Evolutionary conservation across 2,797 vertebrate genomes (phyloP), one percentile per base, ranked within the genome.

Genomic region (Liasis olivaceus): DNA sequence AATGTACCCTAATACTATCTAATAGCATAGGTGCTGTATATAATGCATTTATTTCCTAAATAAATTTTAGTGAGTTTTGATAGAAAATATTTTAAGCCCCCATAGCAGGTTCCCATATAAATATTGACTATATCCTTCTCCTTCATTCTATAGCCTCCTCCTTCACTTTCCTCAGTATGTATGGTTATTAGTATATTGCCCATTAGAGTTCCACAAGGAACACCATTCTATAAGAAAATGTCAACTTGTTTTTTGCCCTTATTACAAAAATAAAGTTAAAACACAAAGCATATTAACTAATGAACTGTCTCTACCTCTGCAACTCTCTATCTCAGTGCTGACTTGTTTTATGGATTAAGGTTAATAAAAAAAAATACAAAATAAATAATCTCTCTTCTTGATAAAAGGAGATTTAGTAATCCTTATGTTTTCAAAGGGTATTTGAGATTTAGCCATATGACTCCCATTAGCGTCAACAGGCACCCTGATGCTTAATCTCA

Each of bases 301-400:
- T 0, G 14, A 56, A 15, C 20, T 69, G 31, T 4, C 26, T 24
- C 20, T 14, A 42, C 9, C 58, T 5, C 59, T 64, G 26, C 36
- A 4, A 54, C 64, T 60, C 17, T 85, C n/a, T 42, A 24, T 66
- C 22, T 31, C 87, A 42, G 5, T 89, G 42, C 15, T 92, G 31
- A 1, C 0, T 58, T 69, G 2, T 81, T 54, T 0, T 47, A 47
- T 9, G 28, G 6, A 28, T 9, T 85, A 54, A 26, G 0, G 0
- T 22, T 12, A 56, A 77, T 85, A 6, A 81, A 0, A 42, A 26
- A 6, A 42, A 3, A 88, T 0, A 86, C 9, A 60, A 8, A 84
- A 62, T 17, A 77, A 87, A 77, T 54, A 28, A 56, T 54, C 4
- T 56, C 63, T 63, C 0, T 42, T 87, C 51, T 51, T 64, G 64